Percentiles rank a stretch among this genome's conserved stretches.
phyloP scores from a whole-genome alignment of 1,140 invertebrate species.

The Holcopasites calliopsidis region DNA sequence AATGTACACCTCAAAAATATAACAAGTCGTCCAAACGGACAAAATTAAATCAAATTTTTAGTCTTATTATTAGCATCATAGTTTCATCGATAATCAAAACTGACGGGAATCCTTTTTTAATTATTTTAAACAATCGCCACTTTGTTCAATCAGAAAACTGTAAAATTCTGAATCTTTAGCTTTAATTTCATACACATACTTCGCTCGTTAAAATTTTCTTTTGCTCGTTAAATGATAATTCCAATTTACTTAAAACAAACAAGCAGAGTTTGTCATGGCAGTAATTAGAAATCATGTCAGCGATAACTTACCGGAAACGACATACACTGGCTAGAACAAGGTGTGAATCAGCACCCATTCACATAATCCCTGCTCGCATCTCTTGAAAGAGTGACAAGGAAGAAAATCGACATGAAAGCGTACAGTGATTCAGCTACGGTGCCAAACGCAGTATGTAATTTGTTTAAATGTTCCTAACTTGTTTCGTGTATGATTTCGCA shows the following conservation, averaged over 20 bases:
- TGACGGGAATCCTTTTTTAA: too few relatives aligned
- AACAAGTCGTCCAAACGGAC: not conserved
- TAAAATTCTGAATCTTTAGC: not conserved
- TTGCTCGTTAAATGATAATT: not conserved
- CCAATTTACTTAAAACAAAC: not conserved
- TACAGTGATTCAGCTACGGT: constrained; percentile 3
- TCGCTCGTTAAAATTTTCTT: not conserved
- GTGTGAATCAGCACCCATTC: constrained; percentile 10
- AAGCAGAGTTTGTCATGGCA: not conserved
- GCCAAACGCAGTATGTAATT: constrained; percentile 32
- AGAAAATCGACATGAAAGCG: not conserved
- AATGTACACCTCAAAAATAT: not conserved
- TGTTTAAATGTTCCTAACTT: constrained; percentile 35
- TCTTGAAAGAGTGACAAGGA: not conserved
- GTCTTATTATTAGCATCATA: not conserved
- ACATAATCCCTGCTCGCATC: not conserved
- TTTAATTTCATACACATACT: not conserved
- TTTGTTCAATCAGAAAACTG: too few relatives aligned
- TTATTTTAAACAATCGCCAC: too few relatives aligned
- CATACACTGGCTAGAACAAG: not conserved
- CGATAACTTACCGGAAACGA: not conserved
- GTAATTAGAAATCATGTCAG: not conserved
- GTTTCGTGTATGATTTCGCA: not conserved
- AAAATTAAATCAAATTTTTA: too few relatives aligned
- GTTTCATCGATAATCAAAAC: not conserved